Evolutionary conservation across 1,140 invertebrate genomes (phyloP), one percentile per base, ranked within the genome.

Genomic region (Plectus sambesii): DNA sequence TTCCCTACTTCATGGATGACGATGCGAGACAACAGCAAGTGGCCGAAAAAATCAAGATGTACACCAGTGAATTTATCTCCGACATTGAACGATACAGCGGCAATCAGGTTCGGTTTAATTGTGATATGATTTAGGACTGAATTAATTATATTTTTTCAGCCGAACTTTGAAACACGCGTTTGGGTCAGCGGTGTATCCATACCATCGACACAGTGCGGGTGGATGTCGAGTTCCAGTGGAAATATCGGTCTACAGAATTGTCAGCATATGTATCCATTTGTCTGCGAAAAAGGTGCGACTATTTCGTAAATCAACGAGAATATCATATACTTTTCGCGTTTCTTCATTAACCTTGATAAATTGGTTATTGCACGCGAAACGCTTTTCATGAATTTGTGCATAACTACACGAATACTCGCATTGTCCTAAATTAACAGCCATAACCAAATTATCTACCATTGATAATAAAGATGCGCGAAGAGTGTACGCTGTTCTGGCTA

Each of bases 131-230:
- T n/a, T 41, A n/a, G 39, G 39, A 41, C 20, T 9, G 17, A 42
- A 15, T 22, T 22, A 17, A 8, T 26, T 22, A 22, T 5, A 15
- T 35, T n/a, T 30, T 45, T 33, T 22, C 23, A 25, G 9, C n/a
- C 15, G 3, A 45, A 20, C 8, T 62, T 55, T 38, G 59, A 60
- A 20, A 55, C 60, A 2, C 60, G 55, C 3, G 30, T 67, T 23
- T 67, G 64, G 64, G 60, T 67, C 12, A 44, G 57, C 5, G 40
- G 47, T 39, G 58, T 69, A 1, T 47, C 44, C 8, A 42, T 69
- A n/a, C 63, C 62, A 8, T 61, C 63, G 27, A 66, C 58, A 36
- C 64, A 67, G 41, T 67, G 64, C 39, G 64, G 66, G 24, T 59
- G 55, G 55, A 47, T 67, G 47, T 48, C 42, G 22, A 49, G 52